phyloP scores from a whole-genome alignment of 1,140 invertebrate genomes.

The Drosophila nigromelanica region DNA sequence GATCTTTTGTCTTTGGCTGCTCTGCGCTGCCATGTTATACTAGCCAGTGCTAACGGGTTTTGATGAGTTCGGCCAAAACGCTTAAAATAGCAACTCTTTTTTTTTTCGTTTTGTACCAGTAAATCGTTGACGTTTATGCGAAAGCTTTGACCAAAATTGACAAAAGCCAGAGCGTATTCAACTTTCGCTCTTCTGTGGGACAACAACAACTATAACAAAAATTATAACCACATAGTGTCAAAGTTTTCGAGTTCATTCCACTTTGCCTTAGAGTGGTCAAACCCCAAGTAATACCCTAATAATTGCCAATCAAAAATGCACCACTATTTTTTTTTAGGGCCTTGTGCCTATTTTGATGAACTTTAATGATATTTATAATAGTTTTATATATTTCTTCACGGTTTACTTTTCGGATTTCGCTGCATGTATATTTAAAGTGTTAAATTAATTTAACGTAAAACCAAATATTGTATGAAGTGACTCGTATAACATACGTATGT shows the following conservation, averaged over 20 bases:
- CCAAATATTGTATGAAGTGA: too few relatives aligned
- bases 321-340: too few relatives aligned
- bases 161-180: constrained; percentile 27
- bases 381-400: too few relatives aligned
- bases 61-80: constrained; percentile 5
- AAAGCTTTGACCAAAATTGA: constrained; percentile 47
- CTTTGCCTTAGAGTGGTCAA: constrained; percentile 1
- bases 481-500: too few relatives aligned
- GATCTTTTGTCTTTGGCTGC: constrained; percentile 25
- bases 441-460: too few relatives aligned
- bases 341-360: too few relatives aligned
- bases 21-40: neutral
- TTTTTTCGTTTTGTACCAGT: constrained; percentile 6
- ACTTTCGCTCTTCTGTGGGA: constrained; percentile 44
- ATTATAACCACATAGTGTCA: neutral
- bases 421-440: too few relatives aligned
- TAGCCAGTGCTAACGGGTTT: constrained; percentile 38
- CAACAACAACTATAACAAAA: constrained; percentile 2
- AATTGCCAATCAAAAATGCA: constrained; percentile 1
- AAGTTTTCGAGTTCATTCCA: constrained; percentile 39
- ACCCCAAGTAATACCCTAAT: neutral
- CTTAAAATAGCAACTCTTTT: constrained; percentile 31
- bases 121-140: constrained; percentile 38
- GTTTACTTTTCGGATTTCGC: too few relatives aligned
- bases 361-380: too few relatives aligned